A percentile compares a stretch with the other conserved stretches of the same genome.
phyloP scores from a whole-genome alignment of 1,140 invertebrate species.

The Hirudo medicinalis region DNA sequence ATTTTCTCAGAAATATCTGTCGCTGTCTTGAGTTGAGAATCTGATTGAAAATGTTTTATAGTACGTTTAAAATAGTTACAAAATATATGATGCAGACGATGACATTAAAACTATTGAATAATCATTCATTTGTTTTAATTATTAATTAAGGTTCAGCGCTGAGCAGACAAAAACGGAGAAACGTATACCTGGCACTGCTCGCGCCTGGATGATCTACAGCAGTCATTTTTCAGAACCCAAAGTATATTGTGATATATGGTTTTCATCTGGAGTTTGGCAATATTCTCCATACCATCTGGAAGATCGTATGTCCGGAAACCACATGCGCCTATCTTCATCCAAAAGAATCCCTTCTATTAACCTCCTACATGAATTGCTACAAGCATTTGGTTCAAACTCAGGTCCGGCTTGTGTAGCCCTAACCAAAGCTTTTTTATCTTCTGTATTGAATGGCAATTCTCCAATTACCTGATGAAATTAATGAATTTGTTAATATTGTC shows the following conservation, averaged over 20 bases:
- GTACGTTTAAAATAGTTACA: background rate
- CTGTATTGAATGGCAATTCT: conserved; percentile 1
- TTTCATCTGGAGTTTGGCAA: background rate
- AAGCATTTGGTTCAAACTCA: conserved; percentile 4
- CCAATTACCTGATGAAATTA: conserved; percentile 1
- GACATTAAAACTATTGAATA: background rate
- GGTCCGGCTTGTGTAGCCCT: background rate
- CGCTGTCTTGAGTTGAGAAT: too few species aligned
- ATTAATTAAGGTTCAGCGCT: background rate
- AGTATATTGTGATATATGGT: background rate
- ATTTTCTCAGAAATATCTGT: too few species aligned
- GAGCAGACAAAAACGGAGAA: background rate
- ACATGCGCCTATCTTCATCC: conserved; percentile 3
- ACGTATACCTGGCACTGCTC: background rate
- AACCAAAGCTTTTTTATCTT: conserved; percentile 7
- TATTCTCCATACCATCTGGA: conserved; percentile 1
- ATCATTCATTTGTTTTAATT: background rate
- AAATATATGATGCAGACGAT: background rate
- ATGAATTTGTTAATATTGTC: background rate
- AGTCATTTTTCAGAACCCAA: too few species aligned
- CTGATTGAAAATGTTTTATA: too few species aligned
- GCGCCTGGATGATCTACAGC: background rate
- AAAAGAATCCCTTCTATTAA: background rate
- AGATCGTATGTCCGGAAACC: conserved; percentile 5
- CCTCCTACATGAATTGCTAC: background rate